Evolutionary conservation across 2,113 vertebrate genomes (phyloP).

Genomic region (Anguilla japonica): DNA sequence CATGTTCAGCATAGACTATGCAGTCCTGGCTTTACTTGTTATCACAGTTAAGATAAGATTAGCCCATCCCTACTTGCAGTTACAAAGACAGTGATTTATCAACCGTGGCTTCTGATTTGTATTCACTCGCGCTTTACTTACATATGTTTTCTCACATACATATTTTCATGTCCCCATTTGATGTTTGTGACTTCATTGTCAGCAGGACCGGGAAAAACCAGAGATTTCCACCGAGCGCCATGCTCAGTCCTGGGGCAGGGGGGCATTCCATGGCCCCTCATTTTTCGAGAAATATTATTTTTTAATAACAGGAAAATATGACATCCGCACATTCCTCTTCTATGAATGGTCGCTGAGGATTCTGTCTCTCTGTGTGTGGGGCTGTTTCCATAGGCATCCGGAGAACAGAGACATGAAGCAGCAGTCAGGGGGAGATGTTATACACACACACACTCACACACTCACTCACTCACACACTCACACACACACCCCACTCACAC

Average conservation of each 20-base stretch:
- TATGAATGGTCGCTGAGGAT: slow-evolving; percentile 22
- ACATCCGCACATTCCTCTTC: slow-evolving; percentile 36
- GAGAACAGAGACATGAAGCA: neutral
- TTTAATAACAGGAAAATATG: slow-evolving; percentile 50
- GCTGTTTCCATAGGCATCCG: slow-evolving; percentile 8
- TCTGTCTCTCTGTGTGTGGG: neutral
- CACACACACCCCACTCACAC: neutral
- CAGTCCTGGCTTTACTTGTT: no score
- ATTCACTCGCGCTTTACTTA: no score
- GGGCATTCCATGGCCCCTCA: neutral
- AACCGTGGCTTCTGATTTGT: no score
- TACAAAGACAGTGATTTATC: no score
- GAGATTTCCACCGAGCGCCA: slow-evolving; percentile 31
- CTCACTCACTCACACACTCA: no score
- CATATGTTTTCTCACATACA: no score
- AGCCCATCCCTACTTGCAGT: no score
- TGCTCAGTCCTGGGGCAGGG: slow-evolving; percentile 10
- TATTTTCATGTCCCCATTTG: no score
- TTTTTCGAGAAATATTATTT: slow-evolving; percentile 53
- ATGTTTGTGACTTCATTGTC: no score
- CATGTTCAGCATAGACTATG: neutral
- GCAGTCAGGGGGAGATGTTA: neutral
- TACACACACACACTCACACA: no score
- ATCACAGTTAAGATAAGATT: no score
- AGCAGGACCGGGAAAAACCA: no score